Conservation (phyloP, 2,113 vertebrate species). For the Acanthisitta chloris region DNA sequence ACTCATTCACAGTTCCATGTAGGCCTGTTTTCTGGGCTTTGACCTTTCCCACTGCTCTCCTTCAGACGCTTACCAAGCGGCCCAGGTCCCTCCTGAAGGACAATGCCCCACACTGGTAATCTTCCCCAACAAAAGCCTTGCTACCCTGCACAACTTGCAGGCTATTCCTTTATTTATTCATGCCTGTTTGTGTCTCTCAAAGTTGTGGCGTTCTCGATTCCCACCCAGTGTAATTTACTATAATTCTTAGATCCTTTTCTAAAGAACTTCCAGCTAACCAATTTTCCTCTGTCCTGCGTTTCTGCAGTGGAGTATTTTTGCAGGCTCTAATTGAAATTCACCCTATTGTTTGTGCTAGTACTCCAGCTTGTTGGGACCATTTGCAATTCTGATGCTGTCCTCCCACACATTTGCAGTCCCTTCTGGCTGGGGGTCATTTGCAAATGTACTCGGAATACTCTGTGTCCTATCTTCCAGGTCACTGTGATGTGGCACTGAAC, state of each 20-base stretch:
- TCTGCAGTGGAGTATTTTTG: neutral
- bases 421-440: conserved; percentile 24
- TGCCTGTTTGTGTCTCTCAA: neutral
- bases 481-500: neutral
- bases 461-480: neutral
- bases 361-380: neutral
- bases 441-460: neutral
- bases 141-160: neutral
- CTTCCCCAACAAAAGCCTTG: neutral
- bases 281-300: neutral
- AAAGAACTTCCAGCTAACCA: neutral
- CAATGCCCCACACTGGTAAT: neutral
- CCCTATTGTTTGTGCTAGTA: neutral
- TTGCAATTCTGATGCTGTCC: conserved; percentile 36
- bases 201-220: neutral
- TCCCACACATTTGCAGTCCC: neutral
- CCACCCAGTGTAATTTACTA: neutral
- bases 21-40: neutral
- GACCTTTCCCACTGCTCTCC: neutral
- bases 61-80: neutral
- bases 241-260: conserved; percentile 7
- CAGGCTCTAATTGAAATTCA: neutral
- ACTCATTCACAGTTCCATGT: neutral
- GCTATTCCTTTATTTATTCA: neutral
- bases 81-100: neutral